These are phyloP conservation scores for Florisuga fusca DNA, from an alignment of 2,797 vertebrate species.

Conservation along the genomic window DNA sequence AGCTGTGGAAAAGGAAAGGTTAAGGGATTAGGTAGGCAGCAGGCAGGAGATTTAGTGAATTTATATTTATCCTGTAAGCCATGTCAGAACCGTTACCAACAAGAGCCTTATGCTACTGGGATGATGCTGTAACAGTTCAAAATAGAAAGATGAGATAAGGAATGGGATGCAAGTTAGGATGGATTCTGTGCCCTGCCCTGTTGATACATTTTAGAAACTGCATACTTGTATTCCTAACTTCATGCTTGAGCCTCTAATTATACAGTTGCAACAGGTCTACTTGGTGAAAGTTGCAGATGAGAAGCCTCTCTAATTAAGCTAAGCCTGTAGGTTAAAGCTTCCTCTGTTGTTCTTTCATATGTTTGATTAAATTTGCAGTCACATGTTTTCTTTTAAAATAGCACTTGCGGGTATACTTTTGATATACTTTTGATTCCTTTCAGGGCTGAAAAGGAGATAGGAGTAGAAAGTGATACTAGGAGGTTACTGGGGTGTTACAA, in stretches of 20 bases:
- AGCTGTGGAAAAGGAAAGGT: constrained; percentile 22
- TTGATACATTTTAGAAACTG: not conserved
- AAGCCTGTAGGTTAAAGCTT: not conserved
- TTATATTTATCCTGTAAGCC: constrained; percentile 69
- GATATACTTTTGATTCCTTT: not conserved
- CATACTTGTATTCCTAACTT: not conserved
- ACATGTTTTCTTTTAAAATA: not conserved
- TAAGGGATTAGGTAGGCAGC: constrained; percentile 42
- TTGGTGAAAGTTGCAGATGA: not conserved
- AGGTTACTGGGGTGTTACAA: not conserved
- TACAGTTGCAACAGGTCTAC: not conserved
- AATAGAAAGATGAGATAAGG: not conserved
- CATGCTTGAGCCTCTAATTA: not conserved
- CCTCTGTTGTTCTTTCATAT: not conserved
- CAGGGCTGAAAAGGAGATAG: not conserved
- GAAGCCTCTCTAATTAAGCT: not conserved
- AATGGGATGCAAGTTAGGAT: not conserved
- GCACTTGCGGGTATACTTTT: not conserved
- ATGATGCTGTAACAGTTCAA: not conserved
- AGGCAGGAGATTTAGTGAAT: constrained; percentile 72
- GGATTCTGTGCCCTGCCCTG: not conserved
- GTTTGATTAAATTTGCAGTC: not conserved
- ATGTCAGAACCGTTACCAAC: constrained; percentile 41
- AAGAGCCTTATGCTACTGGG: not conserved
- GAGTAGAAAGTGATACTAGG: not conserved